phyloP scores from a whole-genome alignment of 1,140 invertebrate genomes.

The Drosophila ercepeae region DNA sequence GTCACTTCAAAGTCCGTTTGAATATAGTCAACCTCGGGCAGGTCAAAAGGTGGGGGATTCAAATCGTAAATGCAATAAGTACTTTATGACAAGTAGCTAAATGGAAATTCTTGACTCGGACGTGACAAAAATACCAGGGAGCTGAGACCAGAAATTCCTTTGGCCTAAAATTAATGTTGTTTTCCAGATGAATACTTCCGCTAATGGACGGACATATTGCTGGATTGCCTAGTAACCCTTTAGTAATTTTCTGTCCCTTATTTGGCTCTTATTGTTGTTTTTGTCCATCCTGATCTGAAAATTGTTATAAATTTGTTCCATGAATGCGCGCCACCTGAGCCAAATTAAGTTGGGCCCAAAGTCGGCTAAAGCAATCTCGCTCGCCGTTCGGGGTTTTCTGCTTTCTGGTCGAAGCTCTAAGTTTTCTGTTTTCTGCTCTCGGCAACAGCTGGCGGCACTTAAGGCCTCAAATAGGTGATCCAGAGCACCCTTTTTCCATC shows the following conservation, averaged over 20 bases:
- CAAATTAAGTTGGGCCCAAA: slow-evolving; percentile 74
- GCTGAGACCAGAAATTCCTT: slow-evolving; percentile 3
- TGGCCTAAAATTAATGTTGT: slow-evolving; percentile 31
- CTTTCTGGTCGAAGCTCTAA: slow-evolving; percentile 2
- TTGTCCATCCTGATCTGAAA: slow-evolving; percentile 54
- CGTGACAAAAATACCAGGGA: slow-evolving; percentile 66
- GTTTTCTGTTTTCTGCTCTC: slow-evolving; percentile 26
- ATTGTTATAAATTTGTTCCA: slow-evolving; percentile 79
- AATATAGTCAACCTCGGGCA: slow-evolving; percentile 37
- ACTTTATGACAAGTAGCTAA: slow-evolving; percentile 62
- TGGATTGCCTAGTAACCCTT: slow-evolving; percentile 47
- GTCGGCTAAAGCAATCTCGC: slow-evolving; percentile 63
- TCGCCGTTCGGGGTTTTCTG: slow-evolving; percentile 18
- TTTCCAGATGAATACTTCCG: slow-evolving; percentile 54
- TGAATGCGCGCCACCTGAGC: slow-evolving; percentile 74
- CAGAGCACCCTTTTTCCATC: slow-evolving; percentile 30
- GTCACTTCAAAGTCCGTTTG: slow-evolving; percentile 56
- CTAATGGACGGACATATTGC: slow-evolving; percentile 30
- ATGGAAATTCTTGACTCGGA: slow-evolving; percentile 48
- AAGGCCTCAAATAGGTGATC: slow-evolving; percentile 62
- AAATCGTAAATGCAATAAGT: slow-evolving; percentile 69
- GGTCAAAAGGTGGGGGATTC: slow-evolving; percentile 40
- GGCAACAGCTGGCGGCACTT: slow-evolving; percentile 78
- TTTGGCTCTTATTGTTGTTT: slow-evolving; percentile 32
- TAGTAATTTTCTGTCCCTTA: slow-evolving; percentile 26